A percentile compares a stretch with the other conserved stretches of the same genome.
phyloP scores from a whole-genome alignment of 1,140 invertebrate species.

The Micrasema minimum region DNA sequence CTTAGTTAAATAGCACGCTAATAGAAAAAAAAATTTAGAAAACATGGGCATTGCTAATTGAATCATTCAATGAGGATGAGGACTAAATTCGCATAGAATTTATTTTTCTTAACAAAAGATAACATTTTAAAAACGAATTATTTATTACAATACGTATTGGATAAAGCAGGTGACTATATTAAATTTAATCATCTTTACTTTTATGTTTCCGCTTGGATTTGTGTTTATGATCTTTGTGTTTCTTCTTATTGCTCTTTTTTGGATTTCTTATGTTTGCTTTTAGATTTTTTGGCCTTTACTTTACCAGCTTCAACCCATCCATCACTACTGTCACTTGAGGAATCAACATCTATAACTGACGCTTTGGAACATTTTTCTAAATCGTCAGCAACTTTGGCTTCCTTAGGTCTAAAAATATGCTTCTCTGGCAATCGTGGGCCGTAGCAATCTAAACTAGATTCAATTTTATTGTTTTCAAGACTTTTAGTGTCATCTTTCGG shows the following conservation, averaged over 20 bases:
- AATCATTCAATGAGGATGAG: too few species aligned
- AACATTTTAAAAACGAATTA: too few species aligned
- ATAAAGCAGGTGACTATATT: too few species aligned
- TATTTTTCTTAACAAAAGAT: too few species aligned
- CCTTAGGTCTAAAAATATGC: conserved; percentile 55
- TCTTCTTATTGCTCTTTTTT: conserved; percentile 48
- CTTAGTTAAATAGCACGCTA: too few species aligned
- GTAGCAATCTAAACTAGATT: conserved; percentile 57
- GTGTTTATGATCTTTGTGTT: conserved; percentile 45
- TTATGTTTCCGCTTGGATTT: conserved; percentile 48
- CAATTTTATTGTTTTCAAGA: conserved; percentile 20
- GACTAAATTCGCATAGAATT: too few species aligned
- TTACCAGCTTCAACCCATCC: conserved; percentile 63
- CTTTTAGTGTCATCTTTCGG: conserved; percentile 45
- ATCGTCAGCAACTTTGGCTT: conserved; percentile 49
- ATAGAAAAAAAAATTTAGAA: too few species aligned
- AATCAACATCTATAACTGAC: conserved; percentile 50
- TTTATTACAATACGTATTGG: too few species aligned
- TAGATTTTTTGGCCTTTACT: conserved; percentile 59
- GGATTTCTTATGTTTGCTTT: conserved; percentile 57
- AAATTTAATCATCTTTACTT: conserved; percentile 11
- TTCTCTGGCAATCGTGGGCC: conserved; percentile 69
- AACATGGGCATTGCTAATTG: too few species aligned
- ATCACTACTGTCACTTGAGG: conserved; percentile 57
- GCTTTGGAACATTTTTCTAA: conserved; percentile 49